Conservation (phyloP, 1,140 invertebrate species). For the Metopolophium dirhodum region DNA sequence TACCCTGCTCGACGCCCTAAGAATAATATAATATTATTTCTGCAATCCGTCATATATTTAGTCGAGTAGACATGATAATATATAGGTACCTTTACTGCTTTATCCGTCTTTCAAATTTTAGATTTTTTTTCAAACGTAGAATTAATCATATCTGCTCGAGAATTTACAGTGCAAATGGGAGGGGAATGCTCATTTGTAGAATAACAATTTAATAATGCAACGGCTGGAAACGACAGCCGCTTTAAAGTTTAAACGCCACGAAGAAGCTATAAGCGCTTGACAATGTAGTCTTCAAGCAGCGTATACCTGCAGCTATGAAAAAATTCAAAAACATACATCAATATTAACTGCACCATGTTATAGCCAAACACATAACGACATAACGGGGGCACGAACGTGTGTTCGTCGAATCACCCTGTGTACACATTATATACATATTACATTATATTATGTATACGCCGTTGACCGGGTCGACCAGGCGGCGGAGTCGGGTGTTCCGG, state of each 20-base stretch:
- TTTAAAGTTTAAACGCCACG: too few relatives aligned
- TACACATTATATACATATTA: not conserved
- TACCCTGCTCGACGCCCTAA: too few relatives aligned
- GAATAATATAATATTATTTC: too few relatives aligned
- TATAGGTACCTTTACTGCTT: not conserved
- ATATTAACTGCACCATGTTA: not conserved
- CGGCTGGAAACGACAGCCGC: too few relatives aligned
- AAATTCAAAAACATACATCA: not conserved
- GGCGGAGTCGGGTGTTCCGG: slow-evolving; percentile 1
- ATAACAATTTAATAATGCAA: not conserved
- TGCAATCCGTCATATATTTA: too few relatives aligned
- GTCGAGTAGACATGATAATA: not conserved
- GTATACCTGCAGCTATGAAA: too few relatives aligned
- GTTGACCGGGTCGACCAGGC: not conserved
- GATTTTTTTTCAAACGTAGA: too few relatives aligned
- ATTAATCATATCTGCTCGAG: not conserved
- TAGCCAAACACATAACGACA: not conserved
- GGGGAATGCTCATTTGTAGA: not conserved
- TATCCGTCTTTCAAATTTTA: not conserved
- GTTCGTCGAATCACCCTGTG: not conserved
- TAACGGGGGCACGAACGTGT: not conserved
- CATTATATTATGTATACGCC: not conserved
- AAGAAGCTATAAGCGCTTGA: too few relatives aligned
- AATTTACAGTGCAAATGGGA: too few relatives aligned
- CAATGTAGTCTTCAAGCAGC: not conserved